Evolutionary conservation across 2,797 vertebrate species (phyloP).

Genomic region (Mus minutoides): DNA sequence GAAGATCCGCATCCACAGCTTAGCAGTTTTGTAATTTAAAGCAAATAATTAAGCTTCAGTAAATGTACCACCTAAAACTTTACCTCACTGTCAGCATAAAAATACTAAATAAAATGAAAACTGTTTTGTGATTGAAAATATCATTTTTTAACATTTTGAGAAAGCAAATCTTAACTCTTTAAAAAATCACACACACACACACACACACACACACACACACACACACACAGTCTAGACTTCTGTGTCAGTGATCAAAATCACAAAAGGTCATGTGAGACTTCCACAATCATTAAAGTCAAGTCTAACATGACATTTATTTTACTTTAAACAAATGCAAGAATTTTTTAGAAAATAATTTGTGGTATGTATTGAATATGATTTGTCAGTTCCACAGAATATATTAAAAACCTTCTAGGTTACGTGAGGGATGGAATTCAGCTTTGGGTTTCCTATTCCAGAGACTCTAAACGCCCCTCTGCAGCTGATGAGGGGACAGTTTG

Average conservation of each 20-base stretch:
- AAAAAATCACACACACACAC: neutral
- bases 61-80: neutral
- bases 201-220: neutral
- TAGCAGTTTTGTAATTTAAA: conserved; percentile 54
- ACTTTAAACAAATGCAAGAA: conserved; percentile 50
- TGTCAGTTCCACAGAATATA: conserved; percentile 42
- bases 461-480: neutral
- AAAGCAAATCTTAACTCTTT: conserved; percentile 57
- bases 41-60: neutral
- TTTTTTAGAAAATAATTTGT: conserved; percentile 62
- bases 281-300: conserved; percentile 35
- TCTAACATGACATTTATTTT: conserved; percentile 31
- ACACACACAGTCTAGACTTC: conserved; percentile 51
- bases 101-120: neutral
- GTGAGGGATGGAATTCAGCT: neutral
- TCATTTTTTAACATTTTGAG: conserved; percentile 66
- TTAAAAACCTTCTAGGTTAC: conserved; percentile 4
- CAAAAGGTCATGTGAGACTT: conserved; percentile 13
- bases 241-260: conserved; percentile 41
- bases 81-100: neutral
- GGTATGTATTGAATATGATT: conserved; percentile 39
- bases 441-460: neutral
- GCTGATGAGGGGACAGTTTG: neutral
- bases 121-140: conserved; percentile 54
- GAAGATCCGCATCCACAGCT: conserved; percentile 34